phyloP scores from a whole-genome alignment of 2,888 invertebrate species.

The Bellardia pandia region DNA sequence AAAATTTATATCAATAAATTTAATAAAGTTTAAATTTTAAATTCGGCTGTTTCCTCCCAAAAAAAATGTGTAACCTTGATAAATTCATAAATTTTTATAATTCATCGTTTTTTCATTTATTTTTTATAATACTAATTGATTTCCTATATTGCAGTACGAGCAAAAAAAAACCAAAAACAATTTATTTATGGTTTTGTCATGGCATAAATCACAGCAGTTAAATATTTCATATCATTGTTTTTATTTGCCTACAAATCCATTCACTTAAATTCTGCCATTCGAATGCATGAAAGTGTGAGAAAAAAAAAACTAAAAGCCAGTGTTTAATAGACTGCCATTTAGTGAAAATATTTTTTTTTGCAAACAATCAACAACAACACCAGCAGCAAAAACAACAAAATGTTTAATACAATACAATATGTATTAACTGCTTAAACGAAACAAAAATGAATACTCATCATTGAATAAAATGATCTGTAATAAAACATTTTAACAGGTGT shows the following conservation, averaged over 20 bases:
- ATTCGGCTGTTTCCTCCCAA: not conserved
- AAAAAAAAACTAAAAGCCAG: constrained; percentile 26
- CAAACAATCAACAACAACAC: constrained; percentile 32
- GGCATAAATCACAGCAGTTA: constrained; percentile 74
- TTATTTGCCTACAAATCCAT: constrained; percentile 26
- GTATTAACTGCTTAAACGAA: constrained; percentile 45
- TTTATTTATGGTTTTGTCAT: constrained; percentile 72
- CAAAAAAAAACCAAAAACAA: constrained; percentile 33
- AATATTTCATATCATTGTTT: constrained; percentile 61
- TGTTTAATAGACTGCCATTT: constrained; percentile 66
- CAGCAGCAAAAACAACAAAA: constrained; percentile 24
- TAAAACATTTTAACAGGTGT: not conserved
- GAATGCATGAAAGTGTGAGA: constrained; percentile 7
- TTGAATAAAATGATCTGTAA: constrained; percentile 13
- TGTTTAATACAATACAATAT: constrained; percentile 36
- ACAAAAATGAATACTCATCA: constrained; percentile 12
- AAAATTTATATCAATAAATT: not conserved
- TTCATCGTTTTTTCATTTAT: constrained; percentile 2
- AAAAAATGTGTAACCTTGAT: constrained; percentile 16
- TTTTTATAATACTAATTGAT: constrained; percentile 57
- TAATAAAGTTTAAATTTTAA: not conserved
- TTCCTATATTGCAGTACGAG: constrained; percentile 50
- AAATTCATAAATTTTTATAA: constrained; percentile 22
- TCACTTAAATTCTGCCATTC: constrained; percentile 19
- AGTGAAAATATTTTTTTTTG: constrained; percentile 41